Base-by-base conservation (phyloP, 2,888 invertebrate genomes). In the Cremastinae sp. region DNA sequence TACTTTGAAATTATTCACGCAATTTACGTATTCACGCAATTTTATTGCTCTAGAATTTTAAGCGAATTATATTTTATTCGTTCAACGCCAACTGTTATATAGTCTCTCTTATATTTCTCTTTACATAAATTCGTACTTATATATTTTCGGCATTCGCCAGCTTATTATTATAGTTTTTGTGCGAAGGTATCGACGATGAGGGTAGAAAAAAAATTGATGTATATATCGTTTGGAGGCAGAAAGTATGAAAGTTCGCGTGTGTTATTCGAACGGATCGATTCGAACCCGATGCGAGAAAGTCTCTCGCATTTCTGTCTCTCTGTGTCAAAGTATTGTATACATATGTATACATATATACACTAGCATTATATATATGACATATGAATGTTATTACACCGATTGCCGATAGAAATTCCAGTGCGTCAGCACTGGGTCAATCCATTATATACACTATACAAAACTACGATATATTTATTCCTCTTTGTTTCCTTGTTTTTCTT, bases 341-440 rank as follows among this genome's bases (percentile, higher is more conserved):
- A 51, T 34, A 45, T 28, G 3, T 43, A 59, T 28, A 56, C 34
- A 28, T 65, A 62, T 45, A 20, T 62, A 56, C 38, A 38, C 8
- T 43, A 38, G 64, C 36, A n/a, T n/a, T n/a, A n/a, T n/a, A n/a
- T n/a, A n/a, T n/a, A n/a, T n/a, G n/a, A n/a, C n/a, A n/a, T n/a
- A 41, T 22, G 36, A 56, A 58, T 47, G 28, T 41, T 45, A 41
- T 54, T 49, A 38, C 28, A 71, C 41, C 59, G 53, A 74, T 74
- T 75, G 73, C 64, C 69, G 49, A 78, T 75, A 70, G 79, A 66
- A 75, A 78, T 80, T 79, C 62, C 72, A 62, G 53, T 75, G 77
- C 74, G 77, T 79, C 80, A n/a, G n/a, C n/a, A 80, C 79, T 80
- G 78, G 79, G 79, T 80, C 79, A 77, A 78, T 75, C 73, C 72